A percentile compares a stretch with the other conserved stretches of the same genome.
These are phyloP conservation scores for Malurus alboscapulatus DNA, from an alignment of 2,113 vertebrate species.

Conservation along the genomic window DNA sequence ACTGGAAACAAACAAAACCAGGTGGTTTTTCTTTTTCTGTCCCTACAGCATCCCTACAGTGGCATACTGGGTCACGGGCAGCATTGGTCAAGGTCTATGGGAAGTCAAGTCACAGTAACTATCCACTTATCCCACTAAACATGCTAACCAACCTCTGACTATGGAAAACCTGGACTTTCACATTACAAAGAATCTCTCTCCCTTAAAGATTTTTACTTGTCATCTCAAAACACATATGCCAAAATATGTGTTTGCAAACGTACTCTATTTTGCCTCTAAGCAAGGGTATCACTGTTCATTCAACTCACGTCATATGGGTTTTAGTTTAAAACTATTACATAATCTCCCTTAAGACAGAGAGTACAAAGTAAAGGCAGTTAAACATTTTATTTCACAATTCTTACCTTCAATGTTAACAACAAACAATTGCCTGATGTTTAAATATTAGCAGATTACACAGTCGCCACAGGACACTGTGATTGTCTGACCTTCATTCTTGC, in stretches of 20 bases:
- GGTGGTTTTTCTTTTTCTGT: not conserved
- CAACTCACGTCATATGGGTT: not conserved
- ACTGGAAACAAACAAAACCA: not conserved
- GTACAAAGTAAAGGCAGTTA: not conserved
- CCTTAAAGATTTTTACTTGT: not conserved
- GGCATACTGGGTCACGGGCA: not conserved
- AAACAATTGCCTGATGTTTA: not conserved
- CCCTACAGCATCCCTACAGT: not conserved
- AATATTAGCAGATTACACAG: not conserved
- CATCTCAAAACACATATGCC: not conserved
- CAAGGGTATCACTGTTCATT: not conserved
- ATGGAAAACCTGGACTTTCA: not conserved
- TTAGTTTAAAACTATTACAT: not conserved
- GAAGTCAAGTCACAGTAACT: not conserved
- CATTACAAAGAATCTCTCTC: not conserved
- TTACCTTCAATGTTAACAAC: not conserved
- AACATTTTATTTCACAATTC: constrained; percentile 1
- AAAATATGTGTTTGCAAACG: not conserved
- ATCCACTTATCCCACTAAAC: not conserved
- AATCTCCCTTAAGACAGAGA: not conserved
- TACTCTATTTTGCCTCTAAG: not conserved
- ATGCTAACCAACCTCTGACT: not conserved
- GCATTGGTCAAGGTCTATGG: not conserved
- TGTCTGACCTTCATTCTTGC: not conserved
- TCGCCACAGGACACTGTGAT: not conserved